Evolutionary conservation across 1,140 invertebrate species (phyloP).

Genomic region (Zaprionus nigranus): DNA sequence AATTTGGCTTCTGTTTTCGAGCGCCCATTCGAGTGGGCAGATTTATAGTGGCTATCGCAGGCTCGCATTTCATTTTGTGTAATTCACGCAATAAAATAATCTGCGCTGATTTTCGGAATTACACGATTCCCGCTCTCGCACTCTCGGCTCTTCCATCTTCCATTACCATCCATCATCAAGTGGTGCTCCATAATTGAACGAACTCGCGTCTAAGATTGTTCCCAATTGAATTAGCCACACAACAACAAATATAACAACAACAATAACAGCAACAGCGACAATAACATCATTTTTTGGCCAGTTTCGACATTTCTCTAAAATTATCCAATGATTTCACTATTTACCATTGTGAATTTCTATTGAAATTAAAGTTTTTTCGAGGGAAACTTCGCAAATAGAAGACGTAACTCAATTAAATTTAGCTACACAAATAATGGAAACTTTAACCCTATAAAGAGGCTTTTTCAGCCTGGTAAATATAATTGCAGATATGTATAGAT

Average conservation of each 20-base stretch:
- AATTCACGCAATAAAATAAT: conserved; percentile 82
- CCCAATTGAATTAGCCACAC: conserved; percentile 61
- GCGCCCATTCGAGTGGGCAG: conserved; percentile 30
- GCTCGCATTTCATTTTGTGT: conserved; percentile 68
- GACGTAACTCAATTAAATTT: background rate
- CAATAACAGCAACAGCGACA: background rate
- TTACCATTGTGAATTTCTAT: background rate
- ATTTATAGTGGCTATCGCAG: conserved; percentile 68
- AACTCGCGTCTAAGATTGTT: conserved; percentile 62
- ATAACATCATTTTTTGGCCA: background rate
- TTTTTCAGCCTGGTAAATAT: too few relatives aligned
- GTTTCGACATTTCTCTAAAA: background rate
- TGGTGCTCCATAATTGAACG: conserved; percentile 71
- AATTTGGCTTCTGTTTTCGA: conserved; percentile 61
- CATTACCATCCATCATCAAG: conserved; percentile 53
- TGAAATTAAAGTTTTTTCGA: background rate
- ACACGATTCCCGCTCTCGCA: conserved; percentile 13
- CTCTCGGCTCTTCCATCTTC: conserved; percentile 32
- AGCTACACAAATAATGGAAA: background rate
- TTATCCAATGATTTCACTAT: conserved; percentile 5
- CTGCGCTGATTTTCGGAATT: conserved; percentile 41
- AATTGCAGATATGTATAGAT: too few relatives aligned
- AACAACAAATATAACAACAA: background rate
- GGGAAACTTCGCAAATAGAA: background rate
- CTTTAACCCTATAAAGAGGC: too few relatives aligned